phyloP scores from a whole-genome alignment of 1,140 invertebrate species.

The Heliconius melpomene region DNA sequence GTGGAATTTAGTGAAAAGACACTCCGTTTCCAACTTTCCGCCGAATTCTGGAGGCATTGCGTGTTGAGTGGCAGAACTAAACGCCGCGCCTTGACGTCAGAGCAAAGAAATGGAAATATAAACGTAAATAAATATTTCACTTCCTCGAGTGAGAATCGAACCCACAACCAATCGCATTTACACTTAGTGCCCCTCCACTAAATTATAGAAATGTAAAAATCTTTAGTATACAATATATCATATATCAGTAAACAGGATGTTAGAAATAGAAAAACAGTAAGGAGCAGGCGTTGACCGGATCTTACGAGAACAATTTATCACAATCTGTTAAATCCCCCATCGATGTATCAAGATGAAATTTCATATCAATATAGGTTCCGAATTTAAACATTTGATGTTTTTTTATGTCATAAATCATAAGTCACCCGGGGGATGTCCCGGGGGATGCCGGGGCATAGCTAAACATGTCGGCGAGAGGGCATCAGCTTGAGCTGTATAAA shows the following conservation, averaged over 20 bases:
- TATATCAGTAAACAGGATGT: neutral
- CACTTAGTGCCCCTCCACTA: too few relatives aligned
- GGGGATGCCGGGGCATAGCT: neutral
- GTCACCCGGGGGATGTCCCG: slow-evolving; percentile 22
- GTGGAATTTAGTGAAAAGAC: too few relatives aligned
- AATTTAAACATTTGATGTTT: slow-evolving; percentile 17
- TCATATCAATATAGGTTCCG: slow-evolving; percentile 19
- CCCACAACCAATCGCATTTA: too few relatives aligned
- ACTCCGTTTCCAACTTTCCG: too few relatives aligned
- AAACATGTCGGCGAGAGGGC: slow-evolving; percentile 18
- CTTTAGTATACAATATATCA: too few relatives aligned
- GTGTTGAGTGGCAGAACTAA: too few relatives aligned
- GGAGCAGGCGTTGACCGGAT: neutral
- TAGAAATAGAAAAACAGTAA: neutral
- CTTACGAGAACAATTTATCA: slow-evolving; percentile 20
- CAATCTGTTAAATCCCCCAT: slow-evolving; percentile 6
- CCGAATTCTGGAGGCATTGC: too few relatives aligned
- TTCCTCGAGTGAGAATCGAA: too few relatives aligned
- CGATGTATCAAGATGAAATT: slow-evolving; percentile 29
- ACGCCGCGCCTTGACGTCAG: too few relatives aligned
- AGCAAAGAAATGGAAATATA: too few relatives aligned
- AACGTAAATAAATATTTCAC: too few relatives aligned
- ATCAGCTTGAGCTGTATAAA: slow-evolving; percentile 28
- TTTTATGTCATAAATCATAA: slow-evolving; percentile 29
- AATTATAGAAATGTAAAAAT: too few relatives aligned